A percentile compares a stretch with the other conserved stretches of the same genome.
Conservation (phyloP, 1,140 invertebrate genomes). For the Cotesia chilonis region DNA sequence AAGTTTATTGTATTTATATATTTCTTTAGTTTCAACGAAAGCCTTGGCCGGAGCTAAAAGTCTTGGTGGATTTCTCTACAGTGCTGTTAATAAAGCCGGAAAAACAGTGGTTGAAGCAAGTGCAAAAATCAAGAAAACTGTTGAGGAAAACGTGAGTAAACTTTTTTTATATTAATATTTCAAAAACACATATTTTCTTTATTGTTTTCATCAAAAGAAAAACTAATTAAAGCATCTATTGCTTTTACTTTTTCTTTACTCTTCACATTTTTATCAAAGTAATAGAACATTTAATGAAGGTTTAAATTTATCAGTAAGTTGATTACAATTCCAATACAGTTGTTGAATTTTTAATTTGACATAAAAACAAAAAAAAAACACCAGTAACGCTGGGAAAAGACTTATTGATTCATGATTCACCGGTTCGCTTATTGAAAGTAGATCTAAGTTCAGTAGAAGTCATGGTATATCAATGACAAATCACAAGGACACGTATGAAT, state of each 20-base stretch:
- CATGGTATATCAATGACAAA: background rate
- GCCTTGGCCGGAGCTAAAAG: slow-evolving; percentile 90
- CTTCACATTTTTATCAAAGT: too few species aligned
- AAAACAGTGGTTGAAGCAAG: slow-evolving; percentile 79
- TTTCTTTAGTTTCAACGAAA: slow-evolving; percentile 82
- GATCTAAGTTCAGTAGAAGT: background rate
- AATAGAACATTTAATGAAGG: too few species aligned
- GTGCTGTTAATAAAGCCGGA: slow-evolving; percentile 89
- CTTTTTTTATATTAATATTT: slow-evolving; percentile 3
- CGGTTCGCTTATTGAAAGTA: background rate
- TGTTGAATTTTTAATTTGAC: too few species aligned
- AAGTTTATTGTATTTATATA: slow-evolving; percentile 31
- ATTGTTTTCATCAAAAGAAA: background rate
- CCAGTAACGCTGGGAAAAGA: background rate
- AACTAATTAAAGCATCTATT: background rate
- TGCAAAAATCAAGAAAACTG: slow-evolving; percentile 93
- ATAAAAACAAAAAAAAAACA: too few species aligned
- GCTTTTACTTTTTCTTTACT: background rate
- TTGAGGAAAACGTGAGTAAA: slow-evolving; percentile 90
- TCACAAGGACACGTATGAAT: slow-evolving; percentile 18
- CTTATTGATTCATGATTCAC: background rate
- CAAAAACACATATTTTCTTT: background rate
- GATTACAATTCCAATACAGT: too few species aligned
- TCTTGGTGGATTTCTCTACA: slow-evolving; percentile 90
- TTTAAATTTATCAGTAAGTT: too few species aligned